Evolutionary conservation across 37 sponge, comb jelly and placozoan genomes (phyloP).

Genomic region (Cliona cf. orientalis): DNA sequence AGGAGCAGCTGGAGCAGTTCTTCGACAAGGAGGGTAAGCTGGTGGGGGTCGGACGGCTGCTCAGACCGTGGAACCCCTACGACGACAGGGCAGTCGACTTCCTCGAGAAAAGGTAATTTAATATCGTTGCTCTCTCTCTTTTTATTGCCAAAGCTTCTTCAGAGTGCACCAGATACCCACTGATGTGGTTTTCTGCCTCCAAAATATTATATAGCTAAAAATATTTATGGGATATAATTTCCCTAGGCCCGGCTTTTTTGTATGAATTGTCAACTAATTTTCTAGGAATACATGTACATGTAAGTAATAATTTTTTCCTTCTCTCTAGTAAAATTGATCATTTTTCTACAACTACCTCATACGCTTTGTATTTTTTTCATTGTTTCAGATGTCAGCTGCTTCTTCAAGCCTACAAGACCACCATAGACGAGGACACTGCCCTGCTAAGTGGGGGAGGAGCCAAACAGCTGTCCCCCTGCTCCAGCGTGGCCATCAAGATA

Average conservation of each 20-base stretch:
- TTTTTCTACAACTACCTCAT: not conserved
- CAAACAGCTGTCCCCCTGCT: not conserved
- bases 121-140: not conserved
- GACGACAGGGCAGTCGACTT: conserved; percentile 63
- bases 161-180: too few relatives aligned
- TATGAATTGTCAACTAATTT: not conserved
- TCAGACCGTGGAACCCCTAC: not conserved
- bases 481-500: conserved; percentile 31
- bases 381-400: conserved; percentile 55
- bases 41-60: not conserved
- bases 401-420: conserved; percentile 49
- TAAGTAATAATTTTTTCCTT: not conserved
- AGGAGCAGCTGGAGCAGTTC: conserved; percentile 34
- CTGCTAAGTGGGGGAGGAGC: not conserved
- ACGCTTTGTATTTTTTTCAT: not conserved
- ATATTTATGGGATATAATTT: too few relatives aligned
- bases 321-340: not conserved
- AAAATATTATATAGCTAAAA: not conserved
- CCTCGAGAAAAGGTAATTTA: conserved; percentile 63
- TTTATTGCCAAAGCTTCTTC: too few relatives aligned
- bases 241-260: not conserved
- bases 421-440: conserved; percentile 22
- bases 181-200: too few relatives aligned
- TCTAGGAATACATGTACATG: not conserved
- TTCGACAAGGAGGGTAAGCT: not conserved